Base-by-base conservation (phyloP, 1,140 invertebrate genomes). In the Drosophila ananassae region DNA sequence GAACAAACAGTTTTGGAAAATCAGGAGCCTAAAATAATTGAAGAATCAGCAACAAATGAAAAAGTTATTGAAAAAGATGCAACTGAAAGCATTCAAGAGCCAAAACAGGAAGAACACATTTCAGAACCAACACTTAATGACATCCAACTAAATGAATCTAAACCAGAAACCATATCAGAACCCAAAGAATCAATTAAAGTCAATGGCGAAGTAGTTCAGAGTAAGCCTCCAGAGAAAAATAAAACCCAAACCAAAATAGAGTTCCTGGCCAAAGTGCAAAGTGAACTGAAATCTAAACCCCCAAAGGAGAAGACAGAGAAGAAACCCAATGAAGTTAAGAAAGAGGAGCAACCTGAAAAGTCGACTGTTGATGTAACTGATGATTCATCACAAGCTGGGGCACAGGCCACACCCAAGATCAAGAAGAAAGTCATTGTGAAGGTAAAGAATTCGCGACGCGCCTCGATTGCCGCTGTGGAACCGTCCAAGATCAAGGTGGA, bases 401-500 rank as follows among this genome's bases (percentile, higher is more conserved):
- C 44, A 34, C 48, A 59, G 24, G 52, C 52, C 2, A 2, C 34
- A 32, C 5, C 58, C 21, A 53, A 63, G 4, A 69, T 46, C 47
- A 87, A 87, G 50, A 87, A 84, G 73, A 89, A 90, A 60, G 53
- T 64, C 10, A 46, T 64, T 41, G 51, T 79, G 25, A 89, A 83
- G 64, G 44, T 48, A n/a, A 77, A 58, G 32, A 90, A 77, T 66
- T 60, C 80, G 8, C 59, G 90, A 7, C 79, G 90, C 9, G 90
- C 90, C 32, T 91, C 90, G 0, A 82, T 91, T 52, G 90, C 90
- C 22, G 87, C 80, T 4, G 87, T 89, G 56, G 90, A 91, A 56
- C 75, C 79, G 37, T 91, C 85, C 25, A 91, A 79, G 79, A 91
- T 91, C 56, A 77, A 84, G 59, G 73, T 83, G 22, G 83, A 89